These are phyloP conservation scores for Leptarthrus brevirostris DNA, from an alignment of 2,888 invertebrate species.

Conservation along the genomic window DNA sequence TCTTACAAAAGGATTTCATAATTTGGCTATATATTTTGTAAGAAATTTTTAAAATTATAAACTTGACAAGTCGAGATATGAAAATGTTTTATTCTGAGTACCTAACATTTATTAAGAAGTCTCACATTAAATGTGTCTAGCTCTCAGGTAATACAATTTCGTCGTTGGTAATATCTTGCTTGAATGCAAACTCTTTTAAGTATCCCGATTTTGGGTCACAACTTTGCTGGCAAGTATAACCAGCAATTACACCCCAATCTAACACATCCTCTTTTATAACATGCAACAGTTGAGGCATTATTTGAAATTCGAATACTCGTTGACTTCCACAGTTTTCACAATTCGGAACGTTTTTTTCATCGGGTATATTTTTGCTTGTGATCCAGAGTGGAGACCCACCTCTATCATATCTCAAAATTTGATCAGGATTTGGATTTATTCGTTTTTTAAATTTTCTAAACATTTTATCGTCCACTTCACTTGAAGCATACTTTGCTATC, in stretches of 20 bases:
- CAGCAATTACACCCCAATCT: constrained; percentile 90
- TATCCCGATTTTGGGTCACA: constrained; percentile 78
- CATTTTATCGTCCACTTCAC: constrained; percentile 76
- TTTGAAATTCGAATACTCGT: constrained; percentile 92
- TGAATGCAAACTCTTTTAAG: constrained; percentile 81
- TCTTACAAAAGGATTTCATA: background rate
- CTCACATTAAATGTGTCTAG: no score
- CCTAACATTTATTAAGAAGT: no score
- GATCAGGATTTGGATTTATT: constrained; percentile 79
- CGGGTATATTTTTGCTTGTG: constrained; percentile 68
- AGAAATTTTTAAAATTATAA: constrained; percentile 7
- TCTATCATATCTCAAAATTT: constrained; percentile 83
- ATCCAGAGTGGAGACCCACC: constrained; percentile 88
- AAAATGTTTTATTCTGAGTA: no score
- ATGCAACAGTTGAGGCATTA: constrained; percentile 85
- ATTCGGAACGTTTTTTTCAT: constrained; percentile 72
- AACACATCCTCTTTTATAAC: constrained; percentile 77
- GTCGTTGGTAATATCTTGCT: constrained; percentile 78
- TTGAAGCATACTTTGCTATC: constrained; percentile 74
- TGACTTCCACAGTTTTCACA: constrained; percentile 80
- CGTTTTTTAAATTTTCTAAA: constrained; percentile 83
- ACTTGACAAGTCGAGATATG: background rate
- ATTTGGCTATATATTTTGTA: constrained; percentile 36
- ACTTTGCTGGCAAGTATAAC: constrained; percentile 87
- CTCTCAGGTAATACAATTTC: background rate